These are phyloP conservation scores for Hyppa rectilinea DNA, from an alignment of 2,888 invertebrate genomes.

Conservation along the genomic window DNA sequence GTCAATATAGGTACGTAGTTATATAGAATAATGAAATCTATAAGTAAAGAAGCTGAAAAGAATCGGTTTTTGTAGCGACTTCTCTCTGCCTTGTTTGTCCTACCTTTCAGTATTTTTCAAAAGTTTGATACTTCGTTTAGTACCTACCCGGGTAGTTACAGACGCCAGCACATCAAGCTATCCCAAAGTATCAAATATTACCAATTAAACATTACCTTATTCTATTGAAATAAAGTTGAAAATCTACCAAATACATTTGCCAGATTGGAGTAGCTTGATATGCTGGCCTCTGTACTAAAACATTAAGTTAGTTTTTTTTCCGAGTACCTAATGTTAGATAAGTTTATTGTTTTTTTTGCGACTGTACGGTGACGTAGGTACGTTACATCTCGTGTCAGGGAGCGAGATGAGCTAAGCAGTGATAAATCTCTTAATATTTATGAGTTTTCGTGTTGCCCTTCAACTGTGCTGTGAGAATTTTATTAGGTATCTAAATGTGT, in stretches of 20 bases:
- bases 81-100: neutral
- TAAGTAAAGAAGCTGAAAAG: neutral
- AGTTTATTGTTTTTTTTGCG: neutral
- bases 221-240: too few species aligned
- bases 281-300: too few species aligned
- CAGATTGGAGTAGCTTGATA: too few species aligned
- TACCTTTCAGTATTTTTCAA: neutral
- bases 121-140: too few species aligned
- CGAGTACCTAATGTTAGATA: neutral
- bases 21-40: neutral
- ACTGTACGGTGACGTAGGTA: neutral
- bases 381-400: conserved; percentile 1
- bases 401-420: conserved; percentile 20
- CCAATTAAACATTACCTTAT: too few species aligned
- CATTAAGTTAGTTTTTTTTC: too few species aligned
- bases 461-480: conserved; percentile 28
- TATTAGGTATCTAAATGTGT: conserved; percentile 34
- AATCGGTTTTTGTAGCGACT: neutral
- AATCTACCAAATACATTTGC: too few species aligned
- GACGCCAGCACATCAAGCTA: too few species aligned
- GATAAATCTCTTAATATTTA: conserved; percentile 46
- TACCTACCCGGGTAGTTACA: too few species aligned
- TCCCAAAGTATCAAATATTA: too few species aligned
- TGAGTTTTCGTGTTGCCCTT: conserved; percentile 17
- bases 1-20: too few species aligned